These are phyloP conservation scores for Geodia barretti DNA, from an alignment of 37 sponge, comb jelly and placozoan species.

Conservation along the genomic window DNA sequence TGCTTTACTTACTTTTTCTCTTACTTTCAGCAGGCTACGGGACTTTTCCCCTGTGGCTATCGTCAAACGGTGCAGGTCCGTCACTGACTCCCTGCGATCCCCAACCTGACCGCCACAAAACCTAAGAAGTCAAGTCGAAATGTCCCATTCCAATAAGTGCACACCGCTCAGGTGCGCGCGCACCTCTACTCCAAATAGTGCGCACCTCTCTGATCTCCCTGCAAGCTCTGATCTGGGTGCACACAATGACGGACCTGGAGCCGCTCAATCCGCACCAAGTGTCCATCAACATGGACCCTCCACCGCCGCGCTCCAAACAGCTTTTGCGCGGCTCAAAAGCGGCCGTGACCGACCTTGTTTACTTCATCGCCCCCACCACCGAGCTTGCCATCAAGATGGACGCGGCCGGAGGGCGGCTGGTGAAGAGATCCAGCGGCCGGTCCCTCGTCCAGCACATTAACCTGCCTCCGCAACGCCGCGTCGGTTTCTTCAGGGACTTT, in stretches of 20 bases:
- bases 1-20: no score
- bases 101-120: no score
- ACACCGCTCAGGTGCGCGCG: no score
- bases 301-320: neutral
- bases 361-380: neutral
- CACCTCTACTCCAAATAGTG: no score
- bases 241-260: neutral
- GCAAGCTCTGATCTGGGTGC: no score
- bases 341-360: neutral
- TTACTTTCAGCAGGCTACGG: no score
- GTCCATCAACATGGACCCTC: neutral
- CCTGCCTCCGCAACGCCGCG: neutral
- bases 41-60: no score
- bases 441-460: constrained; percentile 23
- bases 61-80: no score
- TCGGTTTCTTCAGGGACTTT: constrained; percentile 52
- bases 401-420: constrained; percentile 2
- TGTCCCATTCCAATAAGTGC: no score
- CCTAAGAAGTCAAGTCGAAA: no score
- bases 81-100: no score
- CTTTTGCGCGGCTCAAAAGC: neutral
- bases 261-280: neutral
- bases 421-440: constrained; percentile 50
- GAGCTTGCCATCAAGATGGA: neutral
- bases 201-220: no score